Base-by-base conservation (phyloP, 1,140 invertebrate species). In the Bombus soroeensis region DNA sequence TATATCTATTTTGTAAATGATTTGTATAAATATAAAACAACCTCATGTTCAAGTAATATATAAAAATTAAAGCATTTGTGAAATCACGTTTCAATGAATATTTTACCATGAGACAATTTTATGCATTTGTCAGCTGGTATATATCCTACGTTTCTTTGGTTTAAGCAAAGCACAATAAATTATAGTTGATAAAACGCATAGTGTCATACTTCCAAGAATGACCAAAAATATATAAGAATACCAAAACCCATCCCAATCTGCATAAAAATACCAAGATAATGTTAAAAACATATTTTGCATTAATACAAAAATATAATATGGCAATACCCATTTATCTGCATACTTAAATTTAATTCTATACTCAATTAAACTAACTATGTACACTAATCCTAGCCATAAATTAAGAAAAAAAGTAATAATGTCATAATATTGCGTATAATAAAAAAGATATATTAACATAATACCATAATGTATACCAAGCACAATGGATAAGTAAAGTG, bases 321-420 rank as follows among this genome's bases (percentile, higher is more conserved):
- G 94, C 59, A 96, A 93, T 80, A 97, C 96, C 96, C 97, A 97
- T 43, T 96, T 94, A 18, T 96, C 96, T 8, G 97, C 96, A 87
- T 97, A 96, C 79, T 96, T 97, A 88, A 97, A 97, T 94, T 96
- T 97, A 70, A 97, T 96, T 88, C 97, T 97, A 87, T 97, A 97
- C 91, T 98, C 97, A 87, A 98, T 96, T 41, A 97, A 94, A 91
- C 97, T 97, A 91, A 97, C 97, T 53, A 97, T 95, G 88, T 97
- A 97, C 75, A 98, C 95, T 81, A 97, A 96, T 47, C 96, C 97
- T 1, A 98, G 95, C 94, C 94, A 93, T 95, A 97, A 81, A 96
- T 95, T 94, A 95, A 97, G 93, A 96, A 97, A 59, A 93, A 95
- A 87, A 75, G 92, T 96, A 78, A 93, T 96, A 10, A 95, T 94